Base-by-base conservation (phyloP, 53 echinoderm and acorn worm genomes). In the Actinopyga echinites region DNA sequence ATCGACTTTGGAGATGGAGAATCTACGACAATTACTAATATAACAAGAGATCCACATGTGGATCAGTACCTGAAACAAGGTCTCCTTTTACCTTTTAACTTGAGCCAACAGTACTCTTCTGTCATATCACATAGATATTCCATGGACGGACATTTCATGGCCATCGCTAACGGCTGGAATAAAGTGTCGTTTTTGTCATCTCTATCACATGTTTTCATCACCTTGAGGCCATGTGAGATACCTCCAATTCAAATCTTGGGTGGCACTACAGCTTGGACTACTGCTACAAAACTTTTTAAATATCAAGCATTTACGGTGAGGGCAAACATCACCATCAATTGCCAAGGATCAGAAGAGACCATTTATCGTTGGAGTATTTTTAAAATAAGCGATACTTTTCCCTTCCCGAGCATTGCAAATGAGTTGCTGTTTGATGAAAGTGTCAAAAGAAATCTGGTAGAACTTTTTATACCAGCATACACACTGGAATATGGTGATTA, bases 1-100 rank as follows among this genome's bases (percentile, higher is more conserved):
- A 45, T 93, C 0, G 83, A 89, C 59, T 87, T 84, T 80, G 96
- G 96, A 35, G 96, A 96, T 75, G 96, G 93, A 5, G 59, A 64
- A 24, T 37, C 65, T 0, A 52, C 62, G 13, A 24, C 34, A n/a
- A 33, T 92, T 8, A 64, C 68, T n/a, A 35, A 53, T 38, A 90
- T 86, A 49, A 22, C 60, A 25, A 83, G 36, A 34, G 79, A 83
- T 19, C 36, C 58, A 26, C 53, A 62, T 13, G 65, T 92, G 30
- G 59, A 40, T 31, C 17, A 37, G 25, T 88, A 84, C 54, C 45
- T 96, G 30, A 89, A 87, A 35, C 1, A 57, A 53, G 86, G 79
- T 44, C 43, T 92, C 10, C 87, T 89, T 24, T 40, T 96, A 38
- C 91, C 93, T 1, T 87, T 92, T 56, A 81, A 96, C 82, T 91